These are phyloP conservation scores for Hypocryptadius cinnamomeus DNA, from an alignment of 2,113 vertebrate species.

Conservation along the genomic window DNA sequence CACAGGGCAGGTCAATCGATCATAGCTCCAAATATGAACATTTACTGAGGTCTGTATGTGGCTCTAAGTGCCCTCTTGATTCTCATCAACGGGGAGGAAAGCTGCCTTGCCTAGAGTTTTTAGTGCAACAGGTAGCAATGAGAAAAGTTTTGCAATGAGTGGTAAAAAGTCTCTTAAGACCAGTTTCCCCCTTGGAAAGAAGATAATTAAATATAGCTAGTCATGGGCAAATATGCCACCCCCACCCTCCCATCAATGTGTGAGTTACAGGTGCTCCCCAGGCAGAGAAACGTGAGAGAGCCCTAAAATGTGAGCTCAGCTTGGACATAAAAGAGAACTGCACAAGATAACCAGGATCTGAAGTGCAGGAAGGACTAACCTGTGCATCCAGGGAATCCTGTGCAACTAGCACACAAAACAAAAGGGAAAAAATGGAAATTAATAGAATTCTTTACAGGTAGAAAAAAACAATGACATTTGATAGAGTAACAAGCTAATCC, in stretches of 20 bases:
- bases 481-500: neutral
- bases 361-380: neutral
- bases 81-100: neutral
- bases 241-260: neutral
- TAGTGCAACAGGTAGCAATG: neutral
- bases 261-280: neutral
- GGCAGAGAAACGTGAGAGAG: accelerated
- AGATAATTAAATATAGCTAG: neutral
- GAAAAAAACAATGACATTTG: neutral
- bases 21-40: neutral
- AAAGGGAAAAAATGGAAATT: neutral
- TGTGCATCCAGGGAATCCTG: neutral
- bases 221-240: neutral
- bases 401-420: neutral
- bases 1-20: neutral
- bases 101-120: neutral
- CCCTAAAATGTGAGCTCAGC: neutral
- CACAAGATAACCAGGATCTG: neutral
- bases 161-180: neutral
- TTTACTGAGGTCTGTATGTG: neutral
- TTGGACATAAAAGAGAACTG: neutral
- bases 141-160: neutral
- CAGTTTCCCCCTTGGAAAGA: neutral
- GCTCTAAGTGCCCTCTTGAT: neutral
- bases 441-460: neutral